Evolutionary conservation across 2,113 vertebrate species (phyloP).

Genomic region (Mormoops blainvillei): DNA sequence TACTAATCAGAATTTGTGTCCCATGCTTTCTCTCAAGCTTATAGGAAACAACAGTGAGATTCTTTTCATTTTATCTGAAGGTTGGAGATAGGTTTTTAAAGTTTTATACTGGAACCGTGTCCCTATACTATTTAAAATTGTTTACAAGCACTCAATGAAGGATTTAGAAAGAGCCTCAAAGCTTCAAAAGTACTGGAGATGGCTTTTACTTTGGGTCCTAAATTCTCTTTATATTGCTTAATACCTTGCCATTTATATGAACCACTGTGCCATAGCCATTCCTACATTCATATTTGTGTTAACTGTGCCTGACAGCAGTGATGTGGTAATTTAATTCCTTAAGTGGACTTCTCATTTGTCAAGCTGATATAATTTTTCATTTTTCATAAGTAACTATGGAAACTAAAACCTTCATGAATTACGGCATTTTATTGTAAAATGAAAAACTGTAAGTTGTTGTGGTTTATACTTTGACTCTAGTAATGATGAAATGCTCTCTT

Average conservation of each 20-base stretch:
- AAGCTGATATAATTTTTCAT: neutral
- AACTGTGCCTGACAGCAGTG: neutral
- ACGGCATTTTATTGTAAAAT: neutral
- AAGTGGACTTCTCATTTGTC: neutral
- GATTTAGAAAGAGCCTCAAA: neutral
- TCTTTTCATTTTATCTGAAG: neutral
- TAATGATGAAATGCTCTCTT: neutral
- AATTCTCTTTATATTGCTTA: neutral
- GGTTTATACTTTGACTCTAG: neutral
- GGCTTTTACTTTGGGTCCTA: neutral
- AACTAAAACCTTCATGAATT: neutral
- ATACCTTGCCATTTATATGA: accelerated
- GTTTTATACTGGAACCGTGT: neutral
- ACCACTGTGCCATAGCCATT: neutral
- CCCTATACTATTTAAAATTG: neutral
- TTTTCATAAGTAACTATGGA: neutral
- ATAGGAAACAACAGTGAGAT: neutral
- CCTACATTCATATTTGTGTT: neutral
- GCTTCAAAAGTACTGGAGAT: neutral
- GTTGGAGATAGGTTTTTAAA: neutral
- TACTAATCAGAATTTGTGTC: neutral
- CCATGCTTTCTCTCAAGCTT: neutral
- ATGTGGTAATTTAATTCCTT: neutral
- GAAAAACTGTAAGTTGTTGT: neutral
- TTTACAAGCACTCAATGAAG: neutral